These are phyloP conservation scores for Ursus arctos DNA, from an alignment of 2,113 vertebrate genomes.

Conservation along the genomic window DNA sequence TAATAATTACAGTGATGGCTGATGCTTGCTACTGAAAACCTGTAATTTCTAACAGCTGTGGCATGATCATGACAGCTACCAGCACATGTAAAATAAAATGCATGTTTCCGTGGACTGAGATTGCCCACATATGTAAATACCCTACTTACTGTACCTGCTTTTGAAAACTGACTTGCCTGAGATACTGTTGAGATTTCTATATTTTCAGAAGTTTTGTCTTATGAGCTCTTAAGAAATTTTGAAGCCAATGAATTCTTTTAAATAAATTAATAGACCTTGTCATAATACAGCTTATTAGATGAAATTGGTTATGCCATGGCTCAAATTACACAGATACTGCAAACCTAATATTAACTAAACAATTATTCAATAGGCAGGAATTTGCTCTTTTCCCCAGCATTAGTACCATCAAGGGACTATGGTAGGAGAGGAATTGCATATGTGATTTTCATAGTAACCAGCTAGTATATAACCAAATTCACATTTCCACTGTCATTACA, in stretches of 20 bases:
- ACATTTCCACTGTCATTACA: not conserved
- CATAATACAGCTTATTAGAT: conserved; percentile 46
- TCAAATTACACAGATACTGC: conserved; percentile 18
- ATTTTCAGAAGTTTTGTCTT: conserved; percentile 26
- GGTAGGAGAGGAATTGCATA: not conserved
- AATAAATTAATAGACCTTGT: conserved; percentile 44
- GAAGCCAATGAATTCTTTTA: conserved; percentile 43
- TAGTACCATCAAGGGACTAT: not conserved
- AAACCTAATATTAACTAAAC: conserved; percentile 33
- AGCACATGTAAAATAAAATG: conserved; percentile 69
- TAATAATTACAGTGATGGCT: conserved; percentile 78
- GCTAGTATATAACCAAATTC: not conserved
- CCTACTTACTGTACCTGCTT: not conserved
- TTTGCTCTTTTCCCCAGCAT: not conserved
- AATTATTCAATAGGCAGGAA: conserved; percentile 18
- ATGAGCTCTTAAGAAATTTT: conserved; percentile 2
- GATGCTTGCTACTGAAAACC: conserved; percentile 80
- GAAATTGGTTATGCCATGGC: conserved; percentile 29
- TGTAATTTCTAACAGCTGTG: conserved; percentile 85
- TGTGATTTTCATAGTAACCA: conserved; percentile 37
- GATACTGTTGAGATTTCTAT: not conserved
- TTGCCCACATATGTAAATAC: conserved; percentile 50
- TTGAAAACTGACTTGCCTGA: conserved; percentile 19
- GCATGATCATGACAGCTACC: conserved; percentile 65
- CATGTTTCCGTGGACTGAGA: conserved; percentile 25